These are phyloP conservation scores for Pelodiscus sinensis DNA, from an alignment of 2,113 vertebrate genomes.

Conservation along the genomic window DNA sequence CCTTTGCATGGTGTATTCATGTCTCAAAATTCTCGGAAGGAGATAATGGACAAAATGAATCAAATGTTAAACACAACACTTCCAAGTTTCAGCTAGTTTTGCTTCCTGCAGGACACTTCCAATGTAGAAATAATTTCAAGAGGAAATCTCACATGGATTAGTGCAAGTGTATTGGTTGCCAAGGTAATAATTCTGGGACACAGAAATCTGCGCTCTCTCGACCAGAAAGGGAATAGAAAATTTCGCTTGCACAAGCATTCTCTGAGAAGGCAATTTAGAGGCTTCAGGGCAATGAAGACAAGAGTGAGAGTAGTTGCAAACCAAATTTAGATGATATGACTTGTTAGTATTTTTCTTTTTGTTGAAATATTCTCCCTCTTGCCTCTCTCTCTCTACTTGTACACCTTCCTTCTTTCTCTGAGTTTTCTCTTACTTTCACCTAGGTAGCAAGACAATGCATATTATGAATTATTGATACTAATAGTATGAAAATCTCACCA, in stretches of 20 bases:
- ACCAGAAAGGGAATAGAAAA: constrained; percentile 37
- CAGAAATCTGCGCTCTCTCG: constrained; percentile 51
- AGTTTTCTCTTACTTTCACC: not conserved
- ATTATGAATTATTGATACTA: constrained; percentile 40
- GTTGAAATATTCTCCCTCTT: constrained; percentile 34
- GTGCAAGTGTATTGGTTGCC: constrained; percentile 1
- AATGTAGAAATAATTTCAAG: constrained; percentile 54
- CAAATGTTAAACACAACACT: not conserved
- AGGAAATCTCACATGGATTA: constrained; percentile 28
- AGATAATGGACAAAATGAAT: constrained; percentile 30
- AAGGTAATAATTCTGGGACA: not conserved
- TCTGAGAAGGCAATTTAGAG: constrained; percentile 53
- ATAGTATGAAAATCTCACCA: not conserved
- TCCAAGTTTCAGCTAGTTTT: constrained; percentile 22
- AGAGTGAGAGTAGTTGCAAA: constrained; percentile 35
- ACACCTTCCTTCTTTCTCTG: not conserved
- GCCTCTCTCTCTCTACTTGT: not conserved
- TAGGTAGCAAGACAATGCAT: constrained; percentile 10
- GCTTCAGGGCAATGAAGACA: constrained; percentile 43
- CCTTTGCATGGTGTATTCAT: not conserved
- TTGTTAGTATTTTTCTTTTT: constrained; percentile 18
- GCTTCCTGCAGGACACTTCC: constrained; percentile 5
- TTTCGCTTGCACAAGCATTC: constrained; percentile 5
- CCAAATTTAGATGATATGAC: constrained; percentile 42
- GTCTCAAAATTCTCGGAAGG: constrained; percentile 14